Evolutionary conservation across 2,888 invertebrate genomes (phyloP).

Genomic region (Diarsia rubi): DNA sequence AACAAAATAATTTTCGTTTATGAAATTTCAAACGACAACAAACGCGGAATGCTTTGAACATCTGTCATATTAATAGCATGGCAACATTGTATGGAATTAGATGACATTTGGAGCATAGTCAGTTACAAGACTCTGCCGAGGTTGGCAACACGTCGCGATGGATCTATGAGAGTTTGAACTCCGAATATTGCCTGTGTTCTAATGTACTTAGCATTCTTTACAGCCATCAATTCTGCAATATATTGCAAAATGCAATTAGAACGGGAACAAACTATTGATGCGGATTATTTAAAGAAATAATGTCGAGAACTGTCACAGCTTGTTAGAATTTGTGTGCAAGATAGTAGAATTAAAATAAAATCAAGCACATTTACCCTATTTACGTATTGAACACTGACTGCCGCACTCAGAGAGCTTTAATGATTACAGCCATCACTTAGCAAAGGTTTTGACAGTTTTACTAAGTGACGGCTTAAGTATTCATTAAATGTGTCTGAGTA

Average conservation of each 20-base stretch:
- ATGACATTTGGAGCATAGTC: slow-evolving; percentile 69
- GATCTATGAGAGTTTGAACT: slow-evolving; percentile 65
- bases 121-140: slow-evolving; percentile 50
- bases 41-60: slow-evolving; percentile 66
- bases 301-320: slow-evolving; percentile 19
- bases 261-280: slow-evolving; percentile 22
- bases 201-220: slow-evolving; percentile 45
- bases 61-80: slow-evolving; percentile 73
- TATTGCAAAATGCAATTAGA: slow-evolving; percentile 52
- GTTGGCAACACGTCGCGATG: slow-evolving; percentile 60
- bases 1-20: slow-evolving; percentile 55
- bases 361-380: slow-evolving; percentile 1
- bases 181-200: slow-evolving; percentile 23
- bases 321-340: slow-evolving; percentile 20
- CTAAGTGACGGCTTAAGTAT: too few species aligned
- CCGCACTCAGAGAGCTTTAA: too few species aligned
- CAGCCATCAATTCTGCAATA: slow-evolving; percentile 45
- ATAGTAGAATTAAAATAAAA: slow-evolving; percentile 28
- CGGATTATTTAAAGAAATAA: slow-evolving; percentile 40
- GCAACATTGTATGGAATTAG: slow-evolving; percentile 72
- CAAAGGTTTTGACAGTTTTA: too few species aligned
- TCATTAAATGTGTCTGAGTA: too few species aligned
- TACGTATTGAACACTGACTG: not conserved
- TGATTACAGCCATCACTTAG: too few species aligned
- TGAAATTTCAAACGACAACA: slow-evolving; percentile 65